Conservation (phyloP, 2,888 invertebrate species). For the Coenonympha glycerion region DNA sequence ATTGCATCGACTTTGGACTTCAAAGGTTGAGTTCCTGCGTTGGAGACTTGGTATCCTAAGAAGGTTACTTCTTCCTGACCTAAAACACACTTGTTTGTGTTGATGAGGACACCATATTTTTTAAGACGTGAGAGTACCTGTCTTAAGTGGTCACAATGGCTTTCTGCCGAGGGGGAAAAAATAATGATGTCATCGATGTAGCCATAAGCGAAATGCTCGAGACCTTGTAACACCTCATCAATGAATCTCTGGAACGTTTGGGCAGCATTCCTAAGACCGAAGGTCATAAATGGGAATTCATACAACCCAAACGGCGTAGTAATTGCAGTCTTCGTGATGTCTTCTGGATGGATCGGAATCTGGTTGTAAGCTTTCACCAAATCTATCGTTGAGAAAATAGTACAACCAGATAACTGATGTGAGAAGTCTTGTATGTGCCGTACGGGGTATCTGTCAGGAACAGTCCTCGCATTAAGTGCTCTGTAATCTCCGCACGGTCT, state of each 20-base stretch:
- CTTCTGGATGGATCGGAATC: constrained; percentile 37
- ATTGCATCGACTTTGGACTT: constrained; percentile 18
- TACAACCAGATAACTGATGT: constrained; percentile 11
- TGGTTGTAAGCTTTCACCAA: constrained; percentile 38
- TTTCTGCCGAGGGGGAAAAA: not conserved
- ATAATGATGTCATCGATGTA: constrained; percentile 39
- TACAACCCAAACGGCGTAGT: constrained; percentile 38
- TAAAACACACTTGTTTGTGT: not conserved
- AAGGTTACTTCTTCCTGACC: constrained; percentile 20
- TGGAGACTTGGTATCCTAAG: constrained; percentile 24
- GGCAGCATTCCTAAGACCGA: constrained; percentile 47
- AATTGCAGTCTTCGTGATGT: constrained; percentile 35
- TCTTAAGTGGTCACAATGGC: not conserved
- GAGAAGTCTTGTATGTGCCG: constrained; percentile 18
- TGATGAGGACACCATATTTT: not conserved
- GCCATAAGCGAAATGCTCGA: constrained; percentile 26
- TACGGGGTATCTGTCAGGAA: constrained; percentile 15
- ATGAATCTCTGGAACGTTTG: constrained; percentile 47
- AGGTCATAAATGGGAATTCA: constrained; percentile 39
- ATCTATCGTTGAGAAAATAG: constrained; percentile 17
- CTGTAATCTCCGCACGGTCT: constrained; percentile 7
- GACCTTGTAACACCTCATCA: constrained; percentile 13
- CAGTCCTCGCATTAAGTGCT: constrained; percentile 6
- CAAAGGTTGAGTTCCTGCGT: constrained; percentile 35
- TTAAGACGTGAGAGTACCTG: not conserved